Base-by-base conservation (phyloP, 2,113 vertebrate genomes). In the Cacatua alba region DNA sequence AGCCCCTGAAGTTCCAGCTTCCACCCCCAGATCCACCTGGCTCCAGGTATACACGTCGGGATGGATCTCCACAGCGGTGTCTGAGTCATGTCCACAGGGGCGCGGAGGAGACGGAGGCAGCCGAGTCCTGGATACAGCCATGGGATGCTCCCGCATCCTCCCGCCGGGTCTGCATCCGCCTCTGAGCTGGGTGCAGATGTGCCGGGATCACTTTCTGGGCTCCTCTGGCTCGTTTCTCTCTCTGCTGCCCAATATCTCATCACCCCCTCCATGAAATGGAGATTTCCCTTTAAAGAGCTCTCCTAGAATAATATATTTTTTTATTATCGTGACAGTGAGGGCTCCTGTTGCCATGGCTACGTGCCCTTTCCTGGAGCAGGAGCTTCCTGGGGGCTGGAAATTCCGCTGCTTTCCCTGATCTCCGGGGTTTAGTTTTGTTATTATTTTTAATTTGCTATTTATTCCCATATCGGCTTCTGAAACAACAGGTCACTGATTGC, bases 281-380 rank as follows among this genome's bases (percentile, higher is more conserved):
- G 95, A 97, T 96, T 96, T 97, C 93, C 91, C 95, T 97, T 97
- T 97, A 93, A 97, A 97, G 94, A 96, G 88, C 90, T 88, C 90
- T 86, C 72, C 88, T 92, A 93, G 88, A 95, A 96, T 96, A 95
- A 97, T 95, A 67, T 92, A 90, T 88, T 82, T 97, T 96, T 96
- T 96, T 96, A 95, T 97, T 96, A 97, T 96, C 19, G 70, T 97
- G 97, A 97, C 96, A 97, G 96, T 90, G 92, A 97, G 93, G 95
- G 94, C 90, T 95, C 81, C 78, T 65, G 97, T 97, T 97, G 77
- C 96, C 74, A 96, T 97, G 96, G 96, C 82, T 96, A 97, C 96
- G 0, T 94, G 96, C 94, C 93, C 95, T 94, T 97, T 94, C 79
- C 96, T 94, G 33, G 93, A 97, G 94, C 85, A 51, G 71, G 79